Evolutionary conservation across 2,888 invertebrate genomes (phyloP).

Genomic region (Dicyrtoma fusca): DNA sequence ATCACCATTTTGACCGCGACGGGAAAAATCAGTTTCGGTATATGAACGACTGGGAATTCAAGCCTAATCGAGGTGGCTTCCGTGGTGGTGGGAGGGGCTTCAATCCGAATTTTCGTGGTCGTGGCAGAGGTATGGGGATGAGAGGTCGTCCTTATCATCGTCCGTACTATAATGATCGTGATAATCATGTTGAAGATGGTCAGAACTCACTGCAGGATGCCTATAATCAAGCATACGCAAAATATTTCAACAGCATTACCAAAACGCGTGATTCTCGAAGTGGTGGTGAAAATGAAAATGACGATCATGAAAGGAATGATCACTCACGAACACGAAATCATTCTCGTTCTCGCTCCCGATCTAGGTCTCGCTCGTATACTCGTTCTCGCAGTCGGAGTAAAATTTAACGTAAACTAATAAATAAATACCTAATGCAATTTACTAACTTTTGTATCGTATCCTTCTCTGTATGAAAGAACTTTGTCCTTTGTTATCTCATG

Average conservation of each 20-base stretch:
- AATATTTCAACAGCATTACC: slow-evolving; percentile 53
- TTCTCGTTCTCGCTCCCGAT: slow-evolving; percentile 11
- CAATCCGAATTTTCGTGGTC: not conserved
- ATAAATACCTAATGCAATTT: too few relatives aligned
- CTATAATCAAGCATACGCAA: slow-evolving; percentile 49
- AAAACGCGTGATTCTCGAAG: slow-evolving; percentile 15
- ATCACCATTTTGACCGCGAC: not conserved
- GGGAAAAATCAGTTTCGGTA: slow-evolving; percentile 4
- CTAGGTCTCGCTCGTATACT: not conserved
- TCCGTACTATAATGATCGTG: slow-evolving; percentile 7
- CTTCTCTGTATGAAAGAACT: too few relatives aligned
- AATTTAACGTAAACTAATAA: too few relatives aligned
- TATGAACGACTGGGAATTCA: slow-evolving; percentile 38
- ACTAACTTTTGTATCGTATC: too few relatives aligned
- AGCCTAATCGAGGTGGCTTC: slow-evolving; percentile 36
- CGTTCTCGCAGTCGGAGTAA: not conserved
- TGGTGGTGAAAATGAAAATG: not conserved
- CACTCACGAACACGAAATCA: not conserved
- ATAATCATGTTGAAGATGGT: slow-evolving; percentile 26
- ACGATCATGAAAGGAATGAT: not conserved
- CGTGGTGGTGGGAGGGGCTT: slow-evolving; percentile 11
- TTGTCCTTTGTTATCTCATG: too few relatives aligned
- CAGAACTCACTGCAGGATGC: slow-evolving; percentile 42
- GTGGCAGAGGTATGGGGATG: not conserved
- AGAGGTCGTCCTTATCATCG: slow-evolving; percentile 31